Base-by-base conservation (phyloP, 1,140 invertebrate species). In the Ctenoplectra terminalis region DNA sequence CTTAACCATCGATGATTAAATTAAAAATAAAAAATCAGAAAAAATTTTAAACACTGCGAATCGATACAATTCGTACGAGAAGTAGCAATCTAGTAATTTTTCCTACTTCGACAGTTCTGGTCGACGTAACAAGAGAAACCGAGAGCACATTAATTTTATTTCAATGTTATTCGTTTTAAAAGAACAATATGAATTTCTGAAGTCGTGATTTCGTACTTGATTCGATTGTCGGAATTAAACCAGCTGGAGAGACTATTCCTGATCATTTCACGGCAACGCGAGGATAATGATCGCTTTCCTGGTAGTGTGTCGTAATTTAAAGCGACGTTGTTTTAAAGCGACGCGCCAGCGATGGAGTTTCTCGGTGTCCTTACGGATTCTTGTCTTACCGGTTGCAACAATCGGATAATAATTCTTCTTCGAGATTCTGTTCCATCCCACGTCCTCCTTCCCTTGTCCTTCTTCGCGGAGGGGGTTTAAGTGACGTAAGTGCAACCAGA, bases 271-370 rank as follows among this genome's bases (percentile, higher is more conserved):
- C 2, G 34, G 69, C 34, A 71, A 29, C 29, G 34, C 43, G 5
- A 69, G 43, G 82, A 79, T 83, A 84, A 83, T 52, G 64, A 84
- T 83, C 58, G 72, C 34, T 77, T 71, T 71, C 43, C 73, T 52
- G 58, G 34, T 46, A n/a, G 54, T 64, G 31, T 60, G 63, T 61
- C 23, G 64, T 82, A 82, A 82, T 82, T 82, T 82, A 61, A 82
- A 46, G 34, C 72, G 66, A 77, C 43, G 43, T 84, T 70, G 58
- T 37, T 83, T 84, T 40, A 9, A 4, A 4, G 48, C 46, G 31
- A 23, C 48, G 20, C 23, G 61, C 46, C 1, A 1, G 13, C 23
- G 34, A 37, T 63, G 34, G 23, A 43, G 61, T 40, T 40, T 52
- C 46, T 64, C 29, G 43, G n/a, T 43, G 70, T 80, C 56, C 75